These are phyloP conservation scores for Cheirogaleus medius DNA, from an alignment of 2,113 vertebrate species.

Conservation along the genomic window DNA sequence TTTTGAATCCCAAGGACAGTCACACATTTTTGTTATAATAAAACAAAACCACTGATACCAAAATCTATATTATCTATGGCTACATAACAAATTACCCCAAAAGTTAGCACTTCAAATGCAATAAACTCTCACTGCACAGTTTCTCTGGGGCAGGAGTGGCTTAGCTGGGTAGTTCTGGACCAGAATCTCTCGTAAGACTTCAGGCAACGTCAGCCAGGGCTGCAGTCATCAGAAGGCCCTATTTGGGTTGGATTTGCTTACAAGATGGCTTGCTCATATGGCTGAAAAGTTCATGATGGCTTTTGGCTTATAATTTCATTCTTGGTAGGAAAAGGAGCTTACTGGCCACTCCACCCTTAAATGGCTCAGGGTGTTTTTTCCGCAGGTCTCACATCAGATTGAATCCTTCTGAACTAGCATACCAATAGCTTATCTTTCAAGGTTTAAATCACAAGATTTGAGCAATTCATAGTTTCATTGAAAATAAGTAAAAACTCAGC, in stretches of 20 bases:
- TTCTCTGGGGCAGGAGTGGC: background rate
- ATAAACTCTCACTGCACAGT: background rate
- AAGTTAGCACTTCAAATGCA: background rate
- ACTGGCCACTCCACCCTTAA: background rate
- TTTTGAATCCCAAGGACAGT: background rate
- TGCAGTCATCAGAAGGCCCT: background rate
- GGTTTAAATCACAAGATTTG: background rate
- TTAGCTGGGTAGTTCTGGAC: background rate
- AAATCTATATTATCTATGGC: background rate
- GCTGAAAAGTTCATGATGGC: background rate
- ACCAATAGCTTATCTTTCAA: background rate
- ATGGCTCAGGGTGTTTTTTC: background rate
- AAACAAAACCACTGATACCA: slow-evolving; percentile 8
- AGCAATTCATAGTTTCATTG: background rate
- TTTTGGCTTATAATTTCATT: background rate
- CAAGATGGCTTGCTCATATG: background rate
- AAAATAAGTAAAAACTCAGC: background rate
- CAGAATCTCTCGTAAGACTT: background rate
- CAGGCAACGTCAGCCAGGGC: background rate
- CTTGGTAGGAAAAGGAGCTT: background rate
- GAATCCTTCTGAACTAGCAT: background rate
- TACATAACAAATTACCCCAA: background rate
- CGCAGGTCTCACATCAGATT: background rate
- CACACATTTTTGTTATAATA: background rate
- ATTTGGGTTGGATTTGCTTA: background rate